Conservation (phyloP, 1,140 invertebrate species). For the Carcinoscorpius rotundicauda region DNA sequence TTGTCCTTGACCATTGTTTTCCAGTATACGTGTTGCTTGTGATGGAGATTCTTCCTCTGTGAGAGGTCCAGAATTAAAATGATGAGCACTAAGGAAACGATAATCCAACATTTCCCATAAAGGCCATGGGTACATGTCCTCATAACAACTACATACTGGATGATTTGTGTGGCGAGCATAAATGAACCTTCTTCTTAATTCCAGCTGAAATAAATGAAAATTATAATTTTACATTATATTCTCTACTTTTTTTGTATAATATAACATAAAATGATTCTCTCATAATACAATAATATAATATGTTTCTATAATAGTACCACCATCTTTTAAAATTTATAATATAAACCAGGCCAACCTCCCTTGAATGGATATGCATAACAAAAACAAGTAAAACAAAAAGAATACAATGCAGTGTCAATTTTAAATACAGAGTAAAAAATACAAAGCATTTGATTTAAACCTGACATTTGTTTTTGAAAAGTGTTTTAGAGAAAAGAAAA, state of each 20-base stretch:
- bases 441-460: too few relatives aligned
- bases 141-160: conserved; percentile 53
- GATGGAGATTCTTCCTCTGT: conserved; percentile 1
- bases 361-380: too few relatives aligned
- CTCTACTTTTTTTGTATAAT: background rate
- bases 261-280: too few relatives aligned
- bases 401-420: too few relatives aligned
- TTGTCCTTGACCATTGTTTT: conserved; percentile 1
- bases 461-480: too few relatives aligned
- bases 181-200: conserved; percentile 61
- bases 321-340: too few relatives aligned
- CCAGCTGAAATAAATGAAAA: conserved; percentile 36
- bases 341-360: too few relatives aligned
- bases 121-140: conserved; percentile 40
- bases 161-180: conserved; percentile 29
- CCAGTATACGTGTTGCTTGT: background rate
- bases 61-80: background rate
- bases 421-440: too few relatives aligned
- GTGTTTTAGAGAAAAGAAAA: too few relatives aligned
- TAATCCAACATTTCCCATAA: conserved; percentile 35
- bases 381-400: too few relatives aligned
- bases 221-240: background rate
- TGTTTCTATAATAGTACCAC: too few relatives aligned
- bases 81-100: conserved; percentile 22
- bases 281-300: too few relatives aligned